phyloP scores from a whole-genome alignment of 1,140 invertebrate genomes.

The Diachasmimorpha longicaudata region DNA sequence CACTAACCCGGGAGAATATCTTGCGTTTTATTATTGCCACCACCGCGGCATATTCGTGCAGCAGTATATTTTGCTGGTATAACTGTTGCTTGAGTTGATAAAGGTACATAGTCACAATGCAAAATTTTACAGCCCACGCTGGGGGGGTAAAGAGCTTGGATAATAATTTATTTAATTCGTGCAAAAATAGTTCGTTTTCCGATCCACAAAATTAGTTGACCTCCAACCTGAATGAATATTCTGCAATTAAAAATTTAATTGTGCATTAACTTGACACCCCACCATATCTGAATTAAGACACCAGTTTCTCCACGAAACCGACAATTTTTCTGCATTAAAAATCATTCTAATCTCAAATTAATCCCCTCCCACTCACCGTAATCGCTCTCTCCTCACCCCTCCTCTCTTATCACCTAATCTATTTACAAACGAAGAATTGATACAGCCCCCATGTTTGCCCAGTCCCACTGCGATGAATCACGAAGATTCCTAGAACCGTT shows the following conservation, averaged over 20 bases:
- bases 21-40: conserved; percentile 3
- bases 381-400: too few species aligned
- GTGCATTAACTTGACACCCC: too few species aligned
- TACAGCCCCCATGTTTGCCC: not conserved
- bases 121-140: not conserved
- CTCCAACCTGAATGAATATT: too few species aligned
- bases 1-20: conserved; percentile 1
- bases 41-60: not conserved
- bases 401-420: not conserved
- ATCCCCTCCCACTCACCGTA: not conserved
- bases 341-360: too few species aligned
- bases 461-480: not conserved
- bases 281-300: too few species aligned
- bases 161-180: too few species aligned
- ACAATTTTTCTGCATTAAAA: too few species aligned
- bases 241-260: too few species aligned
- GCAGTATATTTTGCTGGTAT: not conserved
- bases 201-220: too few species aligned
- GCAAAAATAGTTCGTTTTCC: too few species aligned
- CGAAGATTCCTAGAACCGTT: not conserved
- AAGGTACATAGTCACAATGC: not conserved
- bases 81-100: not conserved
- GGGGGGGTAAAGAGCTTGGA: not conserved
- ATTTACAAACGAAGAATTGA: not conserved
- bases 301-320: too few species aligned